Evolutionary conservation across 2,797 vertebrate genomes (phyloP), one percentile per base, ranked within the genome.

Genomic region (Anableps anableps): DNA sequence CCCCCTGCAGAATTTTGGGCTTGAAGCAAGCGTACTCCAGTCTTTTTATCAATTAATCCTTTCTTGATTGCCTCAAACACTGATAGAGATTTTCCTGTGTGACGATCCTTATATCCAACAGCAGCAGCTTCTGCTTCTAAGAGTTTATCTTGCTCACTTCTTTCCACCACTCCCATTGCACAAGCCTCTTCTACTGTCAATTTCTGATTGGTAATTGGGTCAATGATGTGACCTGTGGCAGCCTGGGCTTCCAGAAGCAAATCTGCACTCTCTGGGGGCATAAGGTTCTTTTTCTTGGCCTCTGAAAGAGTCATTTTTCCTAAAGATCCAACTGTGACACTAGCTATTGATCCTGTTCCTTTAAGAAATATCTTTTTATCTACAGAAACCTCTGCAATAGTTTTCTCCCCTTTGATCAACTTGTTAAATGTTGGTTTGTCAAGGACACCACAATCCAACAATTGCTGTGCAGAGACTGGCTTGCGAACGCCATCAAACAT

Each of bases 181-280:
- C 88, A 89, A 38, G 91, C 91, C 51, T 92, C 91, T 23, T 91
- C 87, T 51, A 92, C 91, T 48, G 87, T 90, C 11, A 90, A 50
- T 41, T 86, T 92, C 83, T 97, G 94, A 50, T 97, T 97, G 36
- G 90, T 92, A 45, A 91, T 95, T 0, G 95, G 95, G 74, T 97
- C 97, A 85, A 97, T 97, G 78, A 97, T 95, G 0, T 97, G 96
- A 55, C 97, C 97, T 2, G 97, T 97, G 36, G 97, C 97, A 80
- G 97, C 97, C 86, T 97, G 97, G 26, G 97, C 97, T 79, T 97
- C 96, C 26, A 92, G 76, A 1, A 93, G 78, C 34, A 79, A 95
- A 89, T 81, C 92, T n/a, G 96, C 94, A 0, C 94, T 94, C 47
- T 97, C 95, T n/a, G 93, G 86, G 23, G 92, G 83, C 68, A 97